Conservation (phyloP, 2,888 invertebrate genomes). For the Drepanosiphum platanoidis region DNA sequence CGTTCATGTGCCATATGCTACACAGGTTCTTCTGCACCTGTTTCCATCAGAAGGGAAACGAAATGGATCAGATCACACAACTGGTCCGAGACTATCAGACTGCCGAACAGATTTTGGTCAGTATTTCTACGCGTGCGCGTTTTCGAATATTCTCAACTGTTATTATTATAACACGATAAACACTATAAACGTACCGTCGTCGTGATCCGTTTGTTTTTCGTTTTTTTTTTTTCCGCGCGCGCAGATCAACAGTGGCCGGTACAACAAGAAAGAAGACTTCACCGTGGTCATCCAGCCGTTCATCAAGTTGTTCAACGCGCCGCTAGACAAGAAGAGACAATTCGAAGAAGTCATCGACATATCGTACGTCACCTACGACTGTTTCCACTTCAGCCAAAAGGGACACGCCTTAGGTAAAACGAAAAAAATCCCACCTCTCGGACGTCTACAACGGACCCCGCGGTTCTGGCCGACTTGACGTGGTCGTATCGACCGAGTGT, state of each 20-base stretch:
- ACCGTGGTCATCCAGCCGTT: constrained; percentile 80
- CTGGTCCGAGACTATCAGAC: constrained; percentile 75
- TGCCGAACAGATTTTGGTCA: constrained; percentile 74
- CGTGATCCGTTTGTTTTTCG: not conserved
- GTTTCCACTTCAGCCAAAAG: constrained; percentile 83
- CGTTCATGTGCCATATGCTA: constrained; percentile 76
- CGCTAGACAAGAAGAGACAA: constrained; percentile 67
- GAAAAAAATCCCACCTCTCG: too few species aligned
- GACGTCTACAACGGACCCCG: too few species aligned
- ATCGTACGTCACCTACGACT: constrained; percentile 79
- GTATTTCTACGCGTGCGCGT: constrained; percentile 65
- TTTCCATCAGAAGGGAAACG: constrained; percentile 74
- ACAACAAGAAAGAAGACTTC: constrained; percentile 76
- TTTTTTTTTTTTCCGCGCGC: constrained; percentile 23
- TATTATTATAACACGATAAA: too few species aligned
- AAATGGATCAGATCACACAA: constrained; percentile 72
- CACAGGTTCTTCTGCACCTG: constrained; percentile 79
- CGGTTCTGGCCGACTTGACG: not conserved
- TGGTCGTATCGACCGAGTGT: not conserved
- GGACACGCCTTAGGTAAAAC: constrained; percentile 77
- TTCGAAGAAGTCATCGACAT: constrained; percentile 73
- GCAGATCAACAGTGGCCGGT: constrained; percentile 74
- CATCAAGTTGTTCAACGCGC: constrained; percentile 76
- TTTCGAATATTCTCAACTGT: too few species aligned
- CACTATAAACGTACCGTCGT: not conserved